These are phyloP conservation scores for Drosophila bocqueti DNA, from an alignment of 1,140 invertebrate species.

Conservation along the genomic window DNA sequence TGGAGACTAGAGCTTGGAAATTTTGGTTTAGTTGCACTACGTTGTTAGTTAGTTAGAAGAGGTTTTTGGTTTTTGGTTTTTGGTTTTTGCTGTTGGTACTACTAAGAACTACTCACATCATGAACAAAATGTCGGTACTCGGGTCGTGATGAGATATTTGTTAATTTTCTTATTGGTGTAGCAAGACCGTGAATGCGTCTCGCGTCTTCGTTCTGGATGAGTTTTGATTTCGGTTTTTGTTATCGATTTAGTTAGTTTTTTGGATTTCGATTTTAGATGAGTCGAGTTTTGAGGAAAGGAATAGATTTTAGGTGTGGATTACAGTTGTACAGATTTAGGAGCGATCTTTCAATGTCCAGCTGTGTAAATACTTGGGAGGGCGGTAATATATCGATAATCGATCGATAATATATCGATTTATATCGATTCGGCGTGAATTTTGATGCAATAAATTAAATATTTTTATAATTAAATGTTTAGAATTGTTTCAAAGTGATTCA, in stretches of 20 bases:
- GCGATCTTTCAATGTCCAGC: not conserved
- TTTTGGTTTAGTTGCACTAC: conserved; percentile 51
- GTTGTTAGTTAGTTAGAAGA: conserved; percentile 48
- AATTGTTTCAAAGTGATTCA: too few relatives aligned
- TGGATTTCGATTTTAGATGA: conserved; percentile 61
- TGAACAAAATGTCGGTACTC: conserved; percentile 85
- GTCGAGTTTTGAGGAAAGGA: conserved; percentile 70
- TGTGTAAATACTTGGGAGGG: not conserved
- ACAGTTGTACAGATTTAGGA: conserved; percentile 42
- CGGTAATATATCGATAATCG: too few relatives aligned
- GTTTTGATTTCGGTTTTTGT: conserved; percentile 63
- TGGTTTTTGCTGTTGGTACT: conserved; percentile 46
- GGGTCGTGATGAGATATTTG: conserved; percentile 85
- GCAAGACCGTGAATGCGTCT: conserved; percentile 85
- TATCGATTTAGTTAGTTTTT: conserved; percentile 58
- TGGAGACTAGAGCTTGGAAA: conserved; percentile 36
- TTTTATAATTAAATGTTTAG: too few relatives aligned
- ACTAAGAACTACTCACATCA: conserved; percentile 85
- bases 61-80: conserved; percentile 36
- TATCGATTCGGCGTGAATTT: not conserved
- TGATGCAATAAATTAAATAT: not conserved
- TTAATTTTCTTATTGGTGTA: conserved; percentile 85
- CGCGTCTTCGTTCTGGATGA: conserved; percentile 85
- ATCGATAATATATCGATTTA: too few relatives aligned
- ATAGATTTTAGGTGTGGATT: conserved; percentile 78